These are phyloP conservation scores for Miltochrista miniata DNA, from an alignment of 2,888 invertebrate genomes.

Conservation along the genomic window DNA sequence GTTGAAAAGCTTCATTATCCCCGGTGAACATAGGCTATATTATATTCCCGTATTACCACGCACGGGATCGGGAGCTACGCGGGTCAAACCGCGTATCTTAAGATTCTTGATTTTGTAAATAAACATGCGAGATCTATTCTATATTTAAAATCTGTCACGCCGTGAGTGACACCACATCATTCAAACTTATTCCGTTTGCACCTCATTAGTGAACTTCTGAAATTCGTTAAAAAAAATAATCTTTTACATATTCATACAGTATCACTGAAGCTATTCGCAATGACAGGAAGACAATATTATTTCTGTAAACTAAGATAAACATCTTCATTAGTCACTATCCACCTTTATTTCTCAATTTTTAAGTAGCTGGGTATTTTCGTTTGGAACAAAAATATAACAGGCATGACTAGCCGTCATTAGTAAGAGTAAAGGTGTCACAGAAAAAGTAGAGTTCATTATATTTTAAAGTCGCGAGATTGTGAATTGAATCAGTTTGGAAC, in stretches of 20 bases:
- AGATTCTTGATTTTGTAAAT: slow-evolving; percentile 8
- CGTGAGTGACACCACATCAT: neutral
- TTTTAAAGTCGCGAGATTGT: too few species aligned
- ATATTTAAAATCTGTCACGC: neutral
- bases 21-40: too few species aligned
- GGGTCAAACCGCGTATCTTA: too few species aligned
- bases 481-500: too few species aligned
- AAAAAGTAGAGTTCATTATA: too few species aligned
- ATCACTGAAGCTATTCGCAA: slow-evolving; percentile 18
- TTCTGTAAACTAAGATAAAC: slow-evolving; percentile 9
- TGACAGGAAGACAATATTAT: slow-evolving; percentile 25
- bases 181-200: slow-evolving; percentile 4
- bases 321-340: neutral
- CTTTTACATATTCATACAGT: too few species aligned
- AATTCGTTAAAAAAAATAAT: neutral
- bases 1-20: too few species aligned
- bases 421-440: too few species aligned
- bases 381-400: neutral
- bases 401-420: neutral
- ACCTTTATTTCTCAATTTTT: slow-evolving; percentile 5
- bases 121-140: neutral
- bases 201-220: slow-evolving; percentile 8
- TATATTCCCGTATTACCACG: too few species aligned
- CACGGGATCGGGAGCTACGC: too few species aligned
- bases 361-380: slow-evolving; percentile 2